A percentile compares a stretch with the other conserved stretches of the same genome.
Conservation (phyloP, 2,113 vertebrate species). For the Anthoscopus minutus region DNA sequence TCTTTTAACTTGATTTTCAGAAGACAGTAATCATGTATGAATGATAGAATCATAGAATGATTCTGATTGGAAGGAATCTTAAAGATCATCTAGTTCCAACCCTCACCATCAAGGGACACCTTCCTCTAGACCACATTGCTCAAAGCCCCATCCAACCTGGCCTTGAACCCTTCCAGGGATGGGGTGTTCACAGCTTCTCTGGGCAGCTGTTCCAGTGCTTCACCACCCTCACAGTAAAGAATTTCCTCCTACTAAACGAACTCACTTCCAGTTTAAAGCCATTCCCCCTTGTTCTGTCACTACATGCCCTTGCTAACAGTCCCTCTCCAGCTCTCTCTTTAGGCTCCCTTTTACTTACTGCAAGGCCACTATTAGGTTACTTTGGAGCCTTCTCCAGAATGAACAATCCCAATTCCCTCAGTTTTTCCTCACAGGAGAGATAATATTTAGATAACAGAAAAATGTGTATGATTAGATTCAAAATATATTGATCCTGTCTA, state of each 20-base stretch:
- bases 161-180: neutral
- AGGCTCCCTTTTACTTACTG: neutral
- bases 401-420: neutral
- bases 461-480: neutral
- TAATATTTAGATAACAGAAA: neutral
- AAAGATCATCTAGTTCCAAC: neutral
- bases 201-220: neutral
- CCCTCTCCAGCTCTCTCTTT: neutral
- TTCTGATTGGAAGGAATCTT: neutral
- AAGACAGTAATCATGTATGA: neutral
- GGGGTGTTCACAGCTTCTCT: neutral
- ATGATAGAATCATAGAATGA: neutral
- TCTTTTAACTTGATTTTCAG: neutral
- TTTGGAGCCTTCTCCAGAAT: neutral
- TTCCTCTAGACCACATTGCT: neutral
- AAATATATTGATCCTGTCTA: neutral
- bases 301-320: neutral
- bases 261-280: neutral
- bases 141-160: neutral
- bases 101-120: neutral
- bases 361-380: neutral
- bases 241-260: neutral
- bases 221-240: neutral
- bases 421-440: neutral
- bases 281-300: no score